A percentile compares a stretch with the other conserved stretches of the same genome.
These are phyloP conservation scores for Trichoplusia ni DNA, from an alignment of 1,140 invertebrate genomes.

Conservation along the genomic window DNA sequence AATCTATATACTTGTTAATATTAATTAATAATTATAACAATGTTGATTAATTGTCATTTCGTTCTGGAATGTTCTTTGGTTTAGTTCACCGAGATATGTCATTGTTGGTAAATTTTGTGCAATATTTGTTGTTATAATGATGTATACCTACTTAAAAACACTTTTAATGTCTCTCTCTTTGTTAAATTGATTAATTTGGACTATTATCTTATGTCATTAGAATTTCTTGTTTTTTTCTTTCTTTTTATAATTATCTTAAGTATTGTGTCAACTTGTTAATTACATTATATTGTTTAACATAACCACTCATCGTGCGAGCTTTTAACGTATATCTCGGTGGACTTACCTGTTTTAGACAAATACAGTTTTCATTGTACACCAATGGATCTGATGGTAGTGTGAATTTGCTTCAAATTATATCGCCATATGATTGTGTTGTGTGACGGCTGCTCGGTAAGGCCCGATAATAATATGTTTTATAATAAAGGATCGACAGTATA, in stretches of 20 bases:
- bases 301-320: too few species aligned
- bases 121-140: background rate
- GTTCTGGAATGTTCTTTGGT: conserved; percentile 31
- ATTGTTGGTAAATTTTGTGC: background rate
- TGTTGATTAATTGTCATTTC: conserved; percentile 71
- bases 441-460: conserved; percentile 49
- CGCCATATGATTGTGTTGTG: conserved; percentile 10
- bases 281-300: too few species aligned
- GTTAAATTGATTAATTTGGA: too few species aligned
- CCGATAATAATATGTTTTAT: conserved; percentile 61
- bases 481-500: conserved; percentile 54
- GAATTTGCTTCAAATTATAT: conserved; percentile 41
- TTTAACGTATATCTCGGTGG: conserved; percentile 5
- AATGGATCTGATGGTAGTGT: conserved; percentile 46
- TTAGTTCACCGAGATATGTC: background rate
- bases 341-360: background rate
- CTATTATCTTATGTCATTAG: too few species aligned
- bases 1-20: conserved; percentile 80
- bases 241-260: too few species aligned
- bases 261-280: too few species aligned
- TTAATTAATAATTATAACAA: conserved; percentile 76
- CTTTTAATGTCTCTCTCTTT: too few species aligned
- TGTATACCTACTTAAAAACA: too few species aligned
- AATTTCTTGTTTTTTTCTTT: too few species aligned
- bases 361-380: conserved; percentile 19